Conservation (phyloP, 2,888 invertebrate genomes). For the Lamellibrachia columna region DNA sequence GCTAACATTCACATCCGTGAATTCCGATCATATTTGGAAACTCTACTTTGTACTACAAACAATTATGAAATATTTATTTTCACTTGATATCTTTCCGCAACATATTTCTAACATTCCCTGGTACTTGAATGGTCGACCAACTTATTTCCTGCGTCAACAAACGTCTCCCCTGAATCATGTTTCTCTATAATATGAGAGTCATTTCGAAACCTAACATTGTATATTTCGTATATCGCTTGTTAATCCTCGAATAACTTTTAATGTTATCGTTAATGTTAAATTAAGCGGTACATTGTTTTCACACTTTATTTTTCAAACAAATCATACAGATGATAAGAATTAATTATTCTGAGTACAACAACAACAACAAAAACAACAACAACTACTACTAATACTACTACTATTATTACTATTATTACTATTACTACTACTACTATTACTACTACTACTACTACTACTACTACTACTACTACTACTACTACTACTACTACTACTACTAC, state of each 20-base stretch:
- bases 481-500: conserved; percentile 19
- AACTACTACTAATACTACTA: conserved; percentile 17
- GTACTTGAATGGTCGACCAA: too few species aligned
- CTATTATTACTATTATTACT: conserved; percentile 13
- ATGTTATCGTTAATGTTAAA: background rate
- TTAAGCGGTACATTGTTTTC: background rate
- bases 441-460: conserved; percentile 26
- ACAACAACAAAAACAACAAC: background rate
- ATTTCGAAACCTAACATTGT: background rate
- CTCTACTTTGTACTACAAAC: too few species aligned
- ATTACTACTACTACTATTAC: conserved; percentile 23
- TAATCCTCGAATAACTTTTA: background rate
- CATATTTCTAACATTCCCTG: too few species aligned
- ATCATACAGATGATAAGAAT: background rate
- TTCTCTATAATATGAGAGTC: background rate
- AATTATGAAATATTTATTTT: too few species aligned
- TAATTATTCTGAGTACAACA: background rate
- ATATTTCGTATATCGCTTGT: background rate
- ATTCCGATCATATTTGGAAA: background rate
- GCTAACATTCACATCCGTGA: background rate
- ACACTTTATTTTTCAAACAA: background rate
- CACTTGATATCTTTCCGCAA: too few species aligned
- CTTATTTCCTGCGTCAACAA: too few species aligned
- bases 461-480: conserved; percentile 27
- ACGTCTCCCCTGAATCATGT: too few species aligned